Percentiles rank a stretch among this genome's conserved stretches.
Evolutionary conservation across 1,140 invertebrate species (phyloP).

Genomic region (Drosophila subobscura): DNA sequence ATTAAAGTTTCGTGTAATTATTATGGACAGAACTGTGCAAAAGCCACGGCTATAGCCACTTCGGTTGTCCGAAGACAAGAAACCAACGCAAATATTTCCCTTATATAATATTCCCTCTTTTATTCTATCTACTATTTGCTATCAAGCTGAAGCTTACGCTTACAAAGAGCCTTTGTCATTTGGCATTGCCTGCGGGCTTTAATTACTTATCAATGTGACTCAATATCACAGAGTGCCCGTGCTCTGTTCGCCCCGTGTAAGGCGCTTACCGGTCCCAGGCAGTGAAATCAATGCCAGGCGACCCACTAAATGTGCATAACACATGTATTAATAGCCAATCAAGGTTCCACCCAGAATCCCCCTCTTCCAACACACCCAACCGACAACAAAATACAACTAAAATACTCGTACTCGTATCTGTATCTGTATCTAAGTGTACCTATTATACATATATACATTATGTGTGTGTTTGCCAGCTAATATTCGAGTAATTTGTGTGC

Average conservation of each 20-base stretch:
- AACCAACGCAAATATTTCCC: background rate
- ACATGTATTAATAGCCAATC: slow-evolving; percentile 22
- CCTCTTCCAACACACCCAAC: no score
- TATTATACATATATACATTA: slow-evolving; percentile 31
- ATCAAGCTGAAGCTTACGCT: slow-evolving; percentile 16
- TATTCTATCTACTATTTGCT: slow-evolving; percentile 9
- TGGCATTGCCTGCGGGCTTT: slow-evolving; percentile 29
- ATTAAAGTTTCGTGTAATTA: no score
- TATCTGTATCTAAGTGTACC: slow-evolving; percentile 36
- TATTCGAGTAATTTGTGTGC: slow-evolving; percentile 39
- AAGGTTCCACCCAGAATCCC: slow-evolving; percentile 8
- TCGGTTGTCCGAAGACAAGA: slow-evolving; percentile 22
- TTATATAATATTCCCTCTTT: background rate
- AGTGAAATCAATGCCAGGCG: no score
- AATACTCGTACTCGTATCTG: slow-evolving; percentile 19
- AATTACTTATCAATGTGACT: slow-evolving; percentile 45
- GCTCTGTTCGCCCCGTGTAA: background rate
- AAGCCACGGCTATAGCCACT: slow-evolving; percentile 2
- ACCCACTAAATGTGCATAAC: no score
- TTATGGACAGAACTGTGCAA: no score
- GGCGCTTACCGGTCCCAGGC: slow-evolving; percentile 28
- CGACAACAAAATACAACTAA: slow-evolving; percentile 10
- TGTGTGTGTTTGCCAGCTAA: slow-evolving; percentile 29
- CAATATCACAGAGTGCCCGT: slow-evolving; percentile 2
- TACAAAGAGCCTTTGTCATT: slow-evolving; percentile 18